Evolutionary conservation across 2,797 vertebrate genomes (phyloP).

Genomic region (Vultur gryphus): DNA sequence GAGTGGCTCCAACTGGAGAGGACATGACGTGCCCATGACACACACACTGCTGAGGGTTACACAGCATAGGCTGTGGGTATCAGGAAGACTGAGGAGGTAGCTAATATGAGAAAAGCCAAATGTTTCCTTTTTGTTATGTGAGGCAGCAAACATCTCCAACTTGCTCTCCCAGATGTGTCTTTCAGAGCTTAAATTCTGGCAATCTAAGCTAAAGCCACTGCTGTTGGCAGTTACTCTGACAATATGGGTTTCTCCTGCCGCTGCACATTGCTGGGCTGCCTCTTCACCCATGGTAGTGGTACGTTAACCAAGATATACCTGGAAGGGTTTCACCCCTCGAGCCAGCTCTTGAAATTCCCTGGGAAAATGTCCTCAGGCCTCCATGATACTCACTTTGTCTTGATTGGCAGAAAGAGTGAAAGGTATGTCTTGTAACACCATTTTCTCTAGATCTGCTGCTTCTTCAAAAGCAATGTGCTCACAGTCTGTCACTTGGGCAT

Average conservation of each 20-base stretch:
- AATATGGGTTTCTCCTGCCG: neutral
- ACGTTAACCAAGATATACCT: neutral
- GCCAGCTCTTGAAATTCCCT: neutral
- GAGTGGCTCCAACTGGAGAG: neutral
- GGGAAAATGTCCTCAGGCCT: neutral
- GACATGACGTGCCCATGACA: fast-evolving
- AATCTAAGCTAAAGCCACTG: neutral
- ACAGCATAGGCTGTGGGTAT: neutral
- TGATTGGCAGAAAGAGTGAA: neutral
- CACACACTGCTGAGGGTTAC: neutral
- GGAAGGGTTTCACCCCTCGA: neutral
- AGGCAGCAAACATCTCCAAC: neutral
- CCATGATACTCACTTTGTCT: neutral
- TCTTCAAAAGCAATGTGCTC: neutral
- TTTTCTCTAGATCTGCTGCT: neutral
- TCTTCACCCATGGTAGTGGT: neutral
- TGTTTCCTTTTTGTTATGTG: neutral
- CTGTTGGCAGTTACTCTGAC: neutral
- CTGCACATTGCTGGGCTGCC: neutral
- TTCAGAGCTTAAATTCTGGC: neutral
- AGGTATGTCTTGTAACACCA: fast-evolving
- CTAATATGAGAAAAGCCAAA: neutral
- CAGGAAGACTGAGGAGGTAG: neutral
- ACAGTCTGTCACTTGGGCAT: fast-evolving
- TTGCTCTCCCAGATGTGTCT: neutral